A percentile compares a stretch with the other conserved stretches of the same genome.
Conservation (phyloP, 1,140 invertebrate species). For the Drosophila punjabiensis region DNA sequence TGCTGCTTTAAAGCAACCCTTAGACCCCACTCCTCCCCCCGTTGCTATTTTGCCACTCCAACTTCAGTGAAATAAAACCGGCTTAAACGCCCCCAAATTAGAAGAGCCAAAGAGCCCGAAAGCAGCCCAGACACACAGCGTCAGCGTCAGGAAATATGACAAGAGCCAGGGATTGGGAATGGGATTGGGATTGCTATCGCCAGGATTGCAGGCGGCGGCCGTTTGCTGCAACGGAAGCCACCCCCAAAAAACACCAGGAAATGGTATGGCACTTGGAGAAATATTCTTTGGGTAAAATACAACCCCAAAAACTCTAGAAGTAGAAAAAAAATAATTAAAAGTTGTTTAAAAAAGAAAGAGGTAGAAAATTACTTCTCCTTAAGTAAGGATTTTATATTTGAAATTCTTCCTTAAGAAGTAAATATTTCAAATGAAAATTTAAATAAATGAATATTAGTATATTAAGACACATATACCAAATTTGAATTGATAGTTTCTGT, state of each 20-base stretch:
- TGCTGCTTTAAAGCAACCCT: slow-evolving; percentile 75
- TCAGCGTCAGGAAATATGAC: slow-evolving; percentile 66
- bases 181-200: slow-evolving; percentile 63
- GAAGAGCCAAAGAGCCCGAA: slow-evolving; percentile 44
- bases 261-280: slow-evolving; percentile 17
- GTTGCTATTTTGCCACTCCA: slow-evolving; percentile 15
- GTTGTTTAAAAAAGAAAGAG: too few species aligned
- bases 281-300: background rate
- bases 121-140: slow-evolving; percentile 11
- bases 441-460: too few species aligned
- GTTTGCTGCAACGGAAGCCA: slow-evolving; percentile 69
- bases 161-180: slow-evolving; percentile 55
- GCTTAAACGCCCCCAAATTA: slow-evolving; percentile 78
- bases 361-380: too few species aligned
- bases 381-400: too few species aligned
- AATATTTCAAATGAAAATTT: too few species aligned
- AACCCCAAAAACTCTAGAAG: background rate
- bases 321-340: too few species aligned
- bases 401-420: too few species aligned
- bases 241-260: slow-evolving; percentile 35
- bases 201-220: slow-evolving; percentile 56
- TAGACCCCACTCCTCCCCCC: slow-evolving; percentile 36
- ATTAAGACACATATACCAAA: too few species aligned
- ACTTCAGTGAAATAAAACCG: slow-evolving; percentile 39
- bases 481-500: too few species aligned